Evolutionary conservation across 2,113 vertebrate genomes (phyloP), one percentile per base, ranked within the genome.

Genomic region (Eleginops maclovinus): DNA sequence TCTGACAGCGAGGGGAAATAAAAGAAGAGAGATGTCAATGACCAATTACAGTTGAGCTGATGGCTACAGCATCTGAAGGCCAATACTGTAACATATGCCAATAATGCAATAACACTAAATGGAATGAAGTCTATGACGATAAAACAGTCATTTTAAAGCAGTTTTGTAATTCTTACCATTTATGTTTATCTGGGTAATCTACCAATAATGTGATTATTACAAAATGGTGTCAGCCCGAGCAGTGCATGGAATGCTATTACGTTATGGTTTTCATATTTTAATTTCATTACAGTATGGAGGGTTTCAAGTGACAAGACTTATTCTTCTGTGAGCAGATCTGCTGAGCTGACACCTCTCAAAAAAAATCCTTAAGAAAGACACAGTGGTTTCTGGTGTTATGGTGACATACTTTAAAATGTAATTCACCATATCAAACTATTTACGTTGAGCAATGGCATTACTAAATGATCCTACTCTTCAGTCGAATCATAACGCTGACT

Each of bases 1-100:
- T 99, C 98, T 99, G 72, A 24, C 24, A 28, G 67, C 0, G 31
- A 36, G n/a, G 44, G 46, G 46, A n/a, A 15, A 28, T n/a, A n/a
- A 16, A 28, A 50, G 31, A 60, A 16, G 64, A 8, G 21, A 21
- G 36, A 26, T n/a, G 53, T 77, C 8, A 66, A 31, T 8, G 22
- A 50, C 17, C 36, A 4, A 31, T 62, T 8, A 43, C 17, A 2
- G 19, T 24, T 60, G 24, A 36, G 26, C 54, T n/a, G 47, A 19
- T 54, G 17, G 55, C 21, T 46, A n/a, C 24, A 54, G 40, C 16
- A 19, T 7, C 11, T n/a, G 28, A 41, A 49, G 13, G 41, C 11
- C n/a, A 26, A 56, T 12, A 43, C 15, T 8, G 14, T 16, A 17
- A 43, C 9, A 55, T 24, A 63, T 58, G n/a, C 16, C 28, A 64